Evolutionary conservation across 2,113 vertebrate species (phyloP), one percentile per base, ranked within the genome.

Genomic region (Tragulus kanchil): DNA sequence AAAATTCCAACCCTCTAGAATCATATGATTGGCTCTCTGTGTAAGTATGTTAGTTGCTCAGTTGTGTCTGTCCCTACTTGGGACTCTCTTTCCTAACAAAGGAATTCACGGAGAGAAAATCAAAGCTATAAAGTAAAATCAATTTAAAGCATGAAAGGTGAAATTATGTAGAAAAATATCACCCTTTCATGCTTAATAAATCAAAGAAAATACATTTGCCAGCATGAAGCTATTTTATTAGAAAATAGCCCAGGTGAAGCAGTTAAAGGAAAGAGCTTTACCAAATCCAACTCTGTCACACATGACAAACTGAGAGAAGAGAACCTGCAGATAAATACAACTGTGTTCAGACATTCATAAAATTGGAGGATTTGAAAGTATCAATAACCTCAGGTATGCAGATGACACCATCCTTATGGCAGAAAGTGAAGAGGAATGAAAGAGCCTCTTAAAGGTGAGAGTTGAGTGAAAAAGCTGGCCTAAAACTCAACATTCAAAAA

Each of bases 161-260:
- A 93, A 95, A 93, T 95, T 82, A 61, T 69, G 23, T 83, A 86
- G 67, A 87, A 75, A 91, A 77, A 83, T 56, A 84, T 78, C 45
- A 95, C 16, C n/a, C 62, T 69, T 67, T 88, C n/a, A 77, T 90
- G n/a, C n/a, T 64, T 90, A 83, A 69, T 69, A 75, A 95, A 87
- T 78, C n/a, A 59, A 17, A 90, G 65, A 87, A 61, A 90, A 82
- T 69, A 16, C 77, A 67, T 59, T 86, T 62, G n/a, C 75, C 82
- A 87, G 59, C 48, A 56, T 25, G n/a, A 90, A 56, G 14, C 36
- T 28, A 84, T 77, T 93, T 95, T 42, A 78, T 69, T 45, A 83
- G 91, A 91, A 93, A 77, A 83, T 4, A 77, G 0, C 21, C 45
- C 21, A 42, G 52, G 56, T 64, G 62, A 84, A 54, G 17, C 50